Base-by-base conservation (phyloP, 2,888 invertebrate genomes). In the Ophioninae sp. region DNA sequence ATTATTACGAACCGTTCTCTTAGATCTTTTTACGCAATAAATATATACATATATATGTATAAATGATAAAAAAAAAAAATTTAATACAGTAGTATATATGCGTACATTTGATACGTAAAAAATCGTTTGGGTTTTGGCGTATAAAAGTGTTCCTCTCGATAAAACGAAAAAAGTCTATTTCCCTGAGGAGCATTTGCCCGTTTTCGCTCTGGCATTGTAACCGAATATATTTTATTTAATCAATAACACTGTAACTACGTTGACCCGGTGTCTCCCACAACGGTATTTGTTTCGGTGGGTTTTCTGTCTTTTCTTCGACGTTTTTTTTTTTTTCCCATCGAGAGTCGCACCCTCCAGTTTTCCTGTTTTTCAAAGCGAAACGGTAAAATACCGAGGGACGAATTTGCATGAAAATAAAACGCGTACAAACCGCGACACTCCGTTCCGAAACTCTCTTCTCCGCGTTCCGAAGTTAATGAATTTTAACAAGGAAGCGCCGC, bases 401-500 rank as follows among this genome's bases (percentile, higher is more conserved):
- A 88, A 92, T 92, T 92, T 92, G 91, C 91, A 92, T 92, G 90
- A 92, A 90, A 91, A 92, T 92, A 90, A 91, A 91, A 92, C 87
- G 90, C 91, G 91, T 89, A 91, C 90, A 89, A 89, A 90, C 89
- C 89, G 56, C 50, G 74, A 59, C 73, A 79, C 56, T 67, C 57
- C 61, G 65, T 72, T 44, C 59, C 76, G 61, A 41, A 61, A 59
- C 67, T 64, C 57, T 64, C 57, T 61, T 41, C 62, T 65, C 64
- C 89, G 89, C 90, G 89, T 89, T 86, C 84, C 87, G 88, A 92
- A 92, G 91, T 92, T 92, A 92, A 92, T 92, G 92, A 92, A 92
- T 92, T 92, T 92, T 91, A 91, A 92, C 92, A 89, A 91, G 91
- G 86, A 86, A 87, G 84, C 86, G 85, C 85, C 85, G 86, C 61